Evolutionary conservation across 2,797 vertebrate species (phyloP).

Genomic region (Chelmon rostratus): DNA sequence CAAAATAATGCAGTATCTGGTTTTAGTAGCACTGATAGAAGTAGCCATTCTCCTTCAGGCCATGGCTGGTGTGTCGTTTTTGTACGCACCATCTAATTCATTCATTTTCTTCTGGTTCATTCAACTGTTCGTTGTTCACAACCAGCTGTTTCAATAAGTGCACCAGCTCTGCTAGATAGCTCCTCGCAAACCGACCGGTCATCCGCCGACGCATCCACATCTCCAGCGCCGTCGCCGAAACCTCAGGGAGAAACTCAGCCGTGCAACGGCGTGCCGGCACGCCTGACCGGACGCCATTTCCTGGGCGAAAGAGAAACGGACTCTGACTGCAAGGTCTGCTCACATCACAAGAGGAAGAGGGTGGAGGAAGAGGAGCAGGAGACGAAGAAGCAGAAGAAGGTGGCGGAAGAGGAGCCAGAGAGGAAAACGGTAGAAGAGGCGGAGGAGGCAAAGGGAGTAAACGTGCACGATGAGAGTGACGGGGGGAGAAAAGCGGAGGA

Average conservation of each 20-base stretch:
- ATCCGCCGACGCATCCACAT: conserved; percentile 57
- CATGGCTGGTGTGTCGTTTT: not conserved
- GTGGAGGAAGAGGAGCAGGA: conserved; percentile 47
- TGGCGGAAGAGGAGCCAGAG: conserved; percentile 13
- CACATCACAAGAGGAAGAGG: conserved; percentile 64
- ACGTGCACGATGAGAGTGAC: not conserved
- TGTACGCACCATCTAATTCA: conserved; percentile 21
- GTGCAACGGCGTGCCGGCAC: conserved; percentile 56
- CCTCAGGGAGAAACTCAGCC: conserved; percentile 54
- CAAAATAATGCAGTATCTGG: not conserved
- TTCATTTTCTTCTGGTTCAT: conserved; percentile 24
- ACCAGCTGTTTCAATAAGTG: conserved; percentile 75
- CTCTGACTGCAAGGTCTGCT: conserved; percentile 77
- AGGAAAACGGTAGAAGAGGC: not conserved
- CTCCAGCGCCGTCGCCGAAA: conserved; percentile 32
- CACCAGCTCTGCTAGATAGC: conserved; percentile 75
- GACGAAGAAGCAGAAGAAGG: conserved; percentile 47
- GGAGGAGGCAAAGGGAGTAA: fast-evolving
- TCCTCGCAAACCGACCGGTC: conserved; percentile 43
- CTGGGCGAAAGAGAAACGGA: conserved; percentile 60
- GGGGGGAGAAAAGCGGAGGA: conserved; percentile 33
- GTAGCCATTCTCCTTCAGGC: not conserved
- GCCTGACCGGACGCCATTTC: conserved; percentile 80
- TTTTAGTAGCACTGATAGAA: not conserved
- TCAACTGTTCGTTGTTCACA: conserved; percentile 60